Conservation (phyloP, 2,888 invertebrate species). For the Megalurothrips usitatus region DNA sequence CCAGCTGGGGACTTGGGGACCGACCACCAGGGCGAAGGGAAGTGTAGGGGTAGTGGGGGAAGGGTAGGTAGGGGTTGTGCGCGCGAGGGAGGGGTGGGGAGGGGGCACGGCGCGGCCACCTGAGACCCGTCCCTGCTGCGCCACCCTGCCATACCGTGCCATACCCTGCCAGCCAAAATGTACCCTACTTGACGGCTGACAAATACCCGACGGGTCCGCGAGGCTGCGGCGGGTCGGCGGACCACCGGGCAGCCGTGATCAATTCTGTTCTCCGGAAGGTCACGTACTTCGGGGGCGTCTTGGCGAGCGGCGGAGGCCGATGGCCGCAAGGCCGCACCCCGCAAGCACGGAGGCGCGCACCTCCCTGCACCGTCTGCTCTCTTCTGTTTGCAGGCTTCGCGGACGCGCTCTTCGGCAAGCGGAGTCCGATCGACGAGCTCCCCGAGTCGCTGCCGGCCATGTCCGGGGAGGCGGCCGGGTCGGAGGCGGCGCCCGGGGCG, state of each 20-base stretch:
- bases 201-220: too few species aligned
- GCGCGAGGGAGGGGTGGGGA: not conserved
- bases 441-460: not conserved
- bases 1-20: slow-evolving; percentile 23
- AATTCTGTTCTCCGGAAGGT: too few species aligned
- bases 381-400: not conserved
- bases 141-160: not conserved
- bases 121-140: slow-evolving; percentile 11
- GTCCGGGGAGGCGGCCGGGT: not conserved
- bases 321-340: too few species aligned
- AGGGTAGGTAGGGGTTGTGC: slow-evolving; percentile 2
- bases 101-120: not conserved
- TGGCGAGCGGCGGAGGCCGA: too few species aligned
- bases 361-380: too few species aligned
- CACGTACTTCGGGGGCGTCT: too few species aligned
- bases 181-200: too few species aligned
- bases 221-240: too few species aligned
- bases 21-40: not conserved
- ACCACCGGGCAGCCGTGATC: too few species aligned
- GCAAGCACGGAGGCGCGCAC: too few species aligned
- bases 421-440: not conserved
- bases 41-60: not conserved
- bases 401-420: slow-evolving; percentile 15
- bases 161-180: too few species aligned
- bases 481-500: not conserved